phyloP scores from a whole-genome alignment of 2,113 vertebrate species.

The Scortum barcoo region DNA sequence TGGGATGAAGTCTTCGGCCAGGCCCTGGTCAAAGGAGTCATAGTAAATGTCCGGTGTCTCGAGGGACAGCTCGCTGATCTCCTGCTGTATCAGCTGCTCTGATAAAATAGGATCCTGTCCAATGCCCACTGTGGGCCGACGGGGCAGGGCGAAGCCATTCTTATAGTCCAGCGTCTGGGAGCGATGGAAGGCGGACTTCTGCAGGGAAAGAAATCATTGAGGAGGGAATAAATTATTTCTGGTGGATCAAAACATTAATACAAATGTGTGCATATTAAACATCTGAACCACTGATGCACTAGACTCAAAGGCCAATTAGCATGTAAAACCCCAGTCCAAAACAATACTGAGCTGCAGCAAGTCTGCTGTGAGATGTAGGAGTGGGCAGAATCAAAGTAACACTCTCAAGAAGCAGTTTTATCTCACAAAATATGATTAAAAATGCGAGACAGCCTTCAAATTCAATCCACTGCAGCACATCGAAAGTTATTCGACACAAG shows the following conservation, averaged over 20 bases:
- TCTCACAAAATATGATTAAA: background rate
- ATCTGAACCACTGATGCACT: background rate
- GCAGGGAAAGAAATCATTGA: slow-evolving; percentile 61
- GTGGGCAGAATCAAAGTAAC: background rate
- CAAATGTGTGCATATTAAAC: background rate
- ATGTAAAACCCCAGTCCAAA: background rate
- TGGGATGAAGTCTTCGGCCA: slow-evolving; percentile 85
- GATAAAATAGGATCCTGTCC: slow-evolving; percentile 85
- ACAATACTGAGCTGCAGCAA: background rate
- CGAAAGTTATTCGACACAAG: background rate
- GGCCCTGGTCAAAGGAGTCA: slow-evolving; percentile 66
- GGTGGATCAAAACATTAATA: background rate
- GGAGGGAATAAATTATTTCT: background rate
- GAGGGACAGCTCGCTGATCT: slow-evolving; percentile 83
- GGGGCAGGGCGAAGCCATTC: slow-evolving; percentile 87
- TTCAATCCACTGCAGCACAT: background rate
- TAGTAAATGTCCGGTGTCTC: slow-evolving; percentile 78
- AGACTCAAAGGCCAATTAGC: background rate
- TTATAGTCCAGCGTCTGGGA: slow-evolving; percentile 89
- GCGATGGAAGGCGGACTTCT: slow-evolving; percentile 92
- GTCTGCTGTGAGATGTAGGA: no score
- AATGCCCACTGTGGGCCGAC: slow-evolving; percentile 85
- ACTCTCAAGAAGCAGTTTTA: no score
- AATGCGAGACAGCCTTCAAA: background rate
- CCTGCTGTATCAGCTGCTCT: slow-evolving; percentile 85